A percentile compares a stretch with the other conserved stretches of the same genome.
phyloP scores from a whole-genome alignment of 2,113 vertebrate genomes.

The Climacteris rufus region DNA sequence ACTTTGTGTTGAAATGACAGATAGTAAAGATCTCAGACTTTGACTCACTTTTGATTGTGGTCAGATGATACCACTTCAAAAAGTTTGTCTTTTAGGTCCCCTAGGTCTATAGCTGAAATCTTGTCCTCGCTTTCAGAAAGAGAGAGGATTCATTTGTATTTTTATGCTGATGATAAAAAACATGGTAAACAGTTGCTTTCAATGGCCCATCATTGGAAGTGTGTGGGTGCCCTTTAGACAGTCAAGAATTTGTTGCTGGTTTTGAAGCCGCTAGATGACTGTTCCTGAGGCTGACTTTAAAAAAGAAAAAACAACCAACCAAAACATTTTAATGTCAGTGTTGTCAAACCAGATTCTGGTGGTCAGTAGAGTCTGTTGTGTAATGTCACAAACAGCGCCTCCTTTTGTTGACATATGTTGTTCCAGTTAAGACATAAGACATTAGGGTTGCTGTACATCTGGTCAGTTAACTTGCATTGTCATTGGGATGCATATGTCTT shows the following conservation, averaged over 20 bases:
- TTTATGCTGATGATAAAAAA: not conserved
- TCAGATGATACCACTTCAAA: not conserved
- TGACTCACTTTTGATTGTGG: not conserved
- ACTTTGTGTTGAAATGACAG: not conserved
- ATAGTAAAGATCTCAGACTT: not conserved
- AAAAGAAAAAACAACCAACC: too few species aligned
- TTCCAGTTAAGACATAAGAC: not conserved
- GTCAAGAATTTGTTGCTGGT: not conserved
- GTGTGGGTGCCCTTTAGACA: not conserved
- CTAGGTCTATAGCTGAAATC: not conserved
- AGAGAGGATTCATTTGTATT: not conserved
- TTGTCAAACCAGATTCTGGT: not conserved
- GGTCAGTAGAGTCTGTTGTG: not conserved
- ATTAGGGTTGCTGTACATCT: not conserved
- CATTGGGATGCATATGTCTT: not conserved
- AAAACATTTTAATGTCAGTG: not conserved
- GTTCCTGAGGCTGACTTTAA: not conserved
- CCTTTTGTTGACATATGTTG: not conserved
- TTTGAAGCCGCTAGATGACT: not conserved
- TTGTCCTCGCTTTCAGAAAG: not conserved
- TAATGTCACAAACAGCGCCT: not conserved
- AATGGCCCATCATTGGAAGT: accelerated
- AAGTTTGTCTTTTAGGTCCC: not conserved
- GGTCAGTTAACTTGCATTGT: not conserved
- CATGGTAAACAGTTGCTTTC: not conserved